Base-by-base conservation (phyloP, 53 echinoderm and acorn worm genomes). In the Holothuria scabra region DNA sequence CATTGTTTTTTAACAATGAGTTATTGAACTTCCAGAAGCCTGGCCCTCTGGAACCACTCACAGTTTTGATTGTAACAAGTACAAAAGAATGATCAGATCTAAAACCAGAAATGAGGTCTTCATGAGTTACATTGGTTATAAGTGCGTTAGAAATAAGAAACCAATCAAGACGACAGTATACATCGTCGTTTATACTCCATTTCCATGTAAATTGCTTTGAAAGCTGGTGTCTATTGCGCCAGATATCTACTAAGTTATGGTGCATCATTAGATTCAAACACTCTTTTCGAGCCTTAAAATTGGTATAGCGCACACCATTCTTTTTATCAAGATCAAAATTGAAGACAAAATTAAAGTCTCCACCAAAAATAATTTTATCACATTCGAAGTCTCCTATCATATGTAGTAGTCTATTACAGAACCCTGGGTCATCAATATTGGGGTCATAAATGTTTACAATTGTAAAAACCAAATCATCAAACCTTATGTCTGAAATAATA, bases 21-120 rank as follows among this genome's bases (percentile, higher is more conserved):
- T n/a, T n/a, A n/a, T n/a, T n/a, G n/a, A n/a, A n/a, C n/a, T n/a
- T 65, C 66, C 66, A 65, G 66, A 65, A 65, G 11, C 66, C 66
- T 65, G 66, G 66, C 24, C 66, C 66, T 65, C 66, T 65, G 16
- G 10, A 11, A 23, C 66, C 11, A 65, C 10, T 25, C 66, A 10
- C 66, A 14, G 66, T 65, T 18, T 10, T 65, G 10, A 65, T 23
- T 65, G 66, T 65, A 23, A 65, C 11, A 20, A 23, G 24, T 11
- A 65, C 66, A 65, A 65, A 65, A 25, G 66, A 65, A 65, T 65
- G 66, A 23, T 65, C 66, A n/a, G n/a, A n/a, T n/a, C n/a, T n/a
- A n/a, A n/a, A n/a, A n/a, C n/a, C n/a, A n/a, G n/a, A n/a, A n/a
- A 65, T 65, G 10, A 65, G 24, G 24, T 65, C 25, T 21, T 65